Base-by-base conservation (phyloP, 1,140 invertebrate species). In the Euura saliciscinereae region DNA sequence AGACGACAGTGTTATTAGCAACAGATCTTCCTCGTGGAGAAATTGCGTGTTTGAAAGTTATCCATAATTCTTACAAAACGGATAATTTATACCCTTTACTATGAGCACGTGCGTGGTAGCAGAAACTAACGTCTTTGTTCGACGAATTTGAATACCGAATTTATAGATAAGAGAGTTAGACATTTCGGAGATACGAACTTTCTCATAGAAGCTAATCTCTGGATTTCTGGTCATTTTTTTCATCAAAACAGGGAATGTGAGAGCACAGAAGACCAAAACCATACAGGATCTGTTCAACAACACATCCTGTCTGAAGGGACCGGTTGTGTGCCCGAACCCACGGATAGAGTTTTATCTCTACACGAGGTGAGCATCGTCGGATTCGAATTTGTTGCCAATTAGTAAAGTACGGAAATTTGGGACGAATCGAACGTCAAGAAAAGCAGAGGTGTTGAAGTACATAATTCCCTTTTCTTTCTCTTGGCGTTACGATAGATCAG, bases 331-430 rank as follows among this genome's bases (percentile, higher is more conserved):
- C 86, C 94, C 94, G 2, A 94, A 96, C 87, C 92, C 92, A 4
- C 91, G 92, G 82, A 95, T 96, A 76, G 91, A 95, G 77, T 95
- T 94, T 83, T 96, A 91, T 86, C 83, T 96, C n/a, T 95, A 95
- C 75, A 96, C 94, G 1, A 93, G 92, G 93, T 93, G 85, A 83
- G 83, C 28, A 28, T 28, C 28, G 28, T 70, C 43, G 2, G 13
- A 59, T 3, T 59, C 51, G 5, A 3, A 59, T 28, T 28, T 28
- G 1, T 28, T 28, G 28, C 28, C 28, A 28, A 28, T 28, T 28
- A 28, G 28, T 28, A 28, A 28, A 28, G 28, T 28, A 28, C 28
- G 28, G 28, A 1, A 28, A 1, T 28, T 28, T 28, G 0, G 28
- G 28, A 28, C 28, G 28, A 28, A 28, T 28, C 28, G 28, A 28